phyloP scores from a whole-genome alignment of 1,140 invertebrate genomes.

The Musca vetustissima region DNA sequence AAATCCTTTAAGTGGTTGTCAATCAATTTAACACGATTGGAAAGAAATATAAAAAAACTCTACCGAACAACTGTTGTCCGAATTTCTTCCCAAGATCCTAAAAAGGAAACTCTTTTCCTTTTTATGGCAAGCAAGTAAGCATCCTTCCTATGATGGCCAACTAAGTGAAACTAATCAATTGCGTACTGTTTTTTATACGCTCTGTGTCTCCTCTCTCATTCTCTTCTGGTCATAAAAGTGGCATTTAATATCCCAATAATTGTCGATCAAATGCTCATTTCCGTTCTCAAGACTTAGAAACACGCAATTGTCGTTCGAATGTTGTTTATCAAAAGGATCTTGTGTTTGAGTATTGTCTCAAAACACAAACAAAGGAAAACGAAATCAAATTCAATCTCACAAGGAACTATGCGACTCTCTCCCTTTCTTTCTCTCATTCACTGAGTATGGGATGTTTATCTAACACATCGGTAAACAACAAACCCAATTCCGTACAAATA shows the following conservation, averaged over 20 bases:
- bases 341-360: background rate
- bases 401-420: too few relatives aligned
- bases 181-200: too few relatives aligned
- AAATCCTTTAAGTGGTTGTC: conserved; percentile 7
- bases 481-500: too few relatives aligned
- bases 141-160: background rate
- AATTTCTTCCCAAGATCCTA: background rate
- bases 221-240: background rate
- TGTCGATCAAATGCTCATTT: background rate
- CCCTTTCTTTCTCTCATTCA: too few relatives aligned
- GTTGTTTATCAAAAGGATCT: background rate
- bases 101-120: background rate
- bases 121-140: background rate
- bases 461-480: too few relatives aligned
- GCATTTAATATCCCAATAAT: background rate
- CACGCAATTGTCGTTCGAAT: background rate
- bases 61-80: too few relatives aligned
- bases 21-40: conserved; percentile 1
- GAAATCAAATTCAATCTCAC: too few relatives aligned
- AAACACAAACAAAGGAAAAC: too few relatives aligned
- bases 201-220: background rate
- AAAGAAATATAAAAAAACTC: background rate
- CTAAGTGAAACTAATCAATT: background rate
- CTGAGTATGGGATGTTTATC: too few relatives aligned
- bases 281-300: background rate